A percentile compares a stretch with the other conserved stretches of the same genome.
phyloP scores from a whole-genome alignment of 2,888 invertebrate species.

The Chrysodeixis includens region DNA sequence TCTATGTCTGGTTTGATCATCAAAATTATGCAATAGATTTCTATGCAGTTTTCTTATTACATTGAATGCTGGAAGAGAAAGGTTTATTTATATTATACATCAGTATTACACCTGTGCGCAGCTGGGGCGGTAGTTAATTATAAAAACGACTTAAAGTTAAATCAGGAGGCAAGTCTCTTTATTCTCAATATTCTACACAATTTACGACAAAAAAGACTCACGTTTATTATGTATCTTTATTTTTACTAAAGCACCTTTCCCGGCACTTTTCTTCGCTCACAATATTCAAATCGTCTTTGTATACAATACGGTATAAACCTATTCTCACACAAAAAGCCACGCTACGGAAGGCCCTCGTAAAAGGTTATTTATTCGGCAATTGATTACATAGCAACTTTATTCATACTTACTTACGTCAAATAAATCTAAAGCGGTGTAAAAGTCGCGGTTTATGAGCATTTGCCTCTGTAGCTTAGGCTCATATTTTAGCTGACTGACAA shows the following conservation, averaged over 20 bases:
- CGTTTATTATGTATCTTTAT: too few species aligned
- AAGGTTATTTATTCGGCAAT: constrained; percentile 41
- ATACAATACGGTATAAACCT: neutral
- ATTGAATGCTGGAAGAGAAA: too few species aligned
- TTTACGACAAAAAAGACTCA: too few species aligned
- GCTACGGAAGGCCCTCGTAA: constrained; percentile 25
- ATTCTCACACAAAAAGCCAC: constrained; percentile 30
- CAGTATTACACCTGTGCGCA: too few species aligned
- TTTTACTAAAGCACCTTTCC: neutral
- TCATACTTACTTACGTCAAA: constrained; percentile 21
- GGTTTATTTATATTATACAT: too few species aligned
- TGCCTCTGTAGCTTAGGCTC: constrained; percentile 19
- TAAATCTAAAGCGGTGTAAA: constrained; percentile 39
- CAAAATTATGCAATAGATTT: too few species aligned
- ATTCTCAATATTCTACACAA: too few species aligned
- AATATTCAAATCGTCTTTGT: constrained; percentile 4
- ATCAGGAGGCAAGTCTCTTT: too few species aligned
- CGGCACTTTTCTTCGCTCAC: neutral
- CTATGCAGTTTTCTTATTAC: too few species aligned
- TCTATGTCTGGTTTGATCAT: too few species aligned
- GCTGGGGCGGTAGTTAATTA: too few species aligned
- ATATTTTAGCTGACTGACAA: constrained; percentile 2
- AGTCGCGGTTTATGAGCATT: constrained; percentile 35
- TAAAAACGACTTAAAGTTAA: too few species aligned
- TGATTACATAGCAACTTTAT: constrained; percentile 29